These are phyloP conservation scores for Leptinotarsa undecemlineata DNA, from an alignment of 1,140 invertebrate species.

Conservation along the genomic window DNA sequence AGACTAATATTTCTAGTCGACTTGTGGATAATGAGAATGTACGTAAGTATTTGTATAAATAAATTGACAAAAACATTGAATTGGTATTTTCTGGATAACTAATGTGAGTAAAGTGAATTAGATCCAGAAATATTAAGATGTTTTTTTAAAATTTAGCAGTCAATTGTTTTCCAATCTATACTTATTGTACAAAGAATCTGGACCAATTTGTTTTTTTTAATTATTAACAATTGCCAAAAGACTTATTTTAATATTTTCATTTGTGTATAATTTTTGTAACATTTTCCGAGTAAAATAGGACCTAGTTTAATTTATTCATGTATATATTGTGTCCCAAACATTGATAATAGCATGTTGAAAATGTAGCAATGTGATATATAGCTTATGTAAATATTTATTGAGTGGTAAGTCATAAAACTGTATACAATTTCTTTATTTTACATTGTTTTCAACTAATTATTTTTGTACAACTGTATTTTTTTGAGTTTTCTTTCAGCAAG, in stretches of 20 bases:
- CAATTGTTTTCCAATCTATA: conserved; percentile 2
- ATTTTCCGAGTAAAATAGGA: background rate
- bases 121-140: background rate
- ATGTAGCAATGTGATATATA: conserved; percentile 48
- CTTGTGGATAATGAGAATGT: background rate
- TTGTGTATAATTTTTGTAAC: background rate
- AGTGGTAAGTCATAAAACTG: conserved; percentile 37
- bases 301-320: conserved; percentile 27
- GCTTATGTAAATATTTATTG: conserved; percentile 45
- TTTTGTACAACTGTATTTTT: background rate
- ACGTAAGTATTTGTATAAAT: conserved; percentile 1
- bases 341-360: conserved; percentile 36
- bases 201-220: conserved; percentile 34
- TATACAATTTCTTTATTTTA: conserved; percentile 4
- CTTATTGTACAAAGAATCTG: conserved; percentile 24
- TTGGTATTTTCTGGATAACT: background rate
- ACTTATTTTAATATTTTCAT: conserved; percentile 15
- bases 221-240: conserved; percentile 29
- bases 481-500: too few species aligned
- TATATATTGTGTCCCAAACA: conserved; percentile 29
- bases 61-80: background rate
- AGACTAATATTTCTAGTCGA: conserved; percentile 24
- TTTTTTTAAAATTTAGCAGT: conserved; percentile 9
- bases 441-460: background rate
- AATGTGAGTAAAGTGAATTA: background rate